These are phyloP conservation scores for Tachina lurida DNA, from an alignment of 2,888 invertebrate genomes.

Conservation along the genomic window DNA sequence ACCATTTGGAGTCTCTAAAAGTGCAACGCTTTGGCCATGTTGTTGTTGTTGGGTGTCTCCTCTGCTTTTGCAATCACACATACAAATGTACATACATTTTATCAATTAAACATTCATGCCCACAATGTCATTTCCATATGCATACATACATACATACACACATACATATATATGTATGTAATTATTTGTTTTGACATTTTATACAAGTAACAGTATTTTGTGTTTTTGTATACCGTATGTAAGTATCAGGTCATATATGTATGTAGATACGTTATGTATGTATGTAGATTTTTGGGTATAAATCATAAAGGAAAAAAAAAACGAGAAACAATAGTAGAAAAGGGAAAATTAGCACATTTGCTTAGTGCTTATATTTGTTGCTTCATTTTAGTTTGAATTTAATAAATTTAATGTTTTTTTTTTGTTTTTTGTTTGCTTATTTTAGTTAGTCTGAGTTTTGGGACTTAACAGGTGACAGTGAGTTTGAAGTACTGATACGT, in stretches of 20 bases:
- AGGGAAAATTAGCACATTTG: slow-evolving; percentile 61
- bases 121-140: not conserved
- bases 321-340: slow-evolving; percentile 60
- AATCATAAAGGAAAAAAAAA: slow-evolving; percentile 53
- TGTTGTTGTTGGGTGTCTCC: slow-evolving; percentile 71
- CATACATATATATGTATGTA: not conserved
- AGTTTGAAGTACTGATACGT: slow-evolving; percentile 46
- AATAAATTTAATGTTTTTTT: slow-evolving; percentile 22
- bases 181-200: slow-evolving; percentile 26
- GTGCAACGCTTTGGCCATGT: slow-evolving; percentile 80
- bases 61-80: slow-evolving; percentile 8
- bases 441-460: slow-evolving; percentile 72
- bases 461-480: slow-evolving; percentile 69
- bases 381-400: slow-evolving; percentile 39
- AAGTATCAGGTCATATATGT: slow-evolving; percentile 44
- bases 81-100: not conserved
- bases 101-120: slow-evolving; percentile 12
- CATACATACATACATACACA: too few relatives aligned
- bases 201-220: slow-evolving; percentile 7
- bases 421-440: slow-evolving; percentile 55
- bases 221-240: slow-evolving; percentile 34
- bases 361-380: slow-evolving; percentile 48
- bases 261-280: too few relatives aligned
- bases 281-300: slow-evolving; percentile 35
- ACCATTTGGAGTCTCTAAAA: slow-evolving; percentile 81